Conservation (phyloP, 2,113 vertebrate genomes). For the Zosterops japonicus region DNA sequence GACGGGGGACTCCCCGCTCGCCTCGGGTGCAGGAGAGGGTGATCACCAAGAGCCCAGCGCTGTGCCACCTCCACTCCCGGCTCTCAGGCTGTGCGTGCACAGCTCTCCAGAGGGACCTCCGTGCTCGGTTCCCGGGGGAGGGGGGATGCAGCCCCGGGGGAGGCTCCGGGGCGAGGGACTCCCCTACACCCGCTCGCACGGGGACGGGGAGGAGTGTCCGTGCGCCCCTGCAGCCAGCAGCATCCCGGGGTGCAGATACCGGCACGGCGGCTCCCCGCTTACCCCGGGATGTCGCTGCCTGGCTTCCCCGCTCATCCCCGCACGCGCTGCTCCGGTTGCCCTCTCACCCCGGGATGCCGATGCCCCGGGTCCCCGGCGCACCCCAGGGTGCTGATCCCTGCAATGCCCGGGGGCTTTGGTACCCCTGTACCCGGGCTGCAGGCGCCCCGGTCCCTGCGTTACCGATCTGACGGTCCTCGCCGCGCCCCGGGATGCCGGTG, state of each 20-base stretch:
- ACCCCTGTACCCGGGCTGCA: neutral
- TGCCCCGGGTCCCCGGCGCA: neutral
- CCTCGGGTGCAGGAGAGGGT: neutral
- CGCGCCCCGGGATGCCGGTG: neutral
- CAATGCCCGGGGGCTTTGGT: neutral
- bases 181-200: neutral
- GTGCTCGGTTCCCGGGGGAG: neutral
- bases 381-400: neutral
- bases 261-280: neutral
- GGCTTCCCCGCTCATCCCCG: neutral
- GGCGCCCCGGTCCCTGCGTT: neutral
- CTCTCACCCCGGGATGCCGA: neutral
- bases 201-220: neutral
- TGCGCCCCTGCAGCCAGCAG: neutral
- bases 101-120: neutral
- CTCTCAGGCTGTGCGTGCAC: neutral
- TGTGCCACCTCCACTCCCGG: neutral
- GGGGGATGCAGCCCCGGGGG: neutral
- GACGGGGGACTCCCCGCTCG: neutral
- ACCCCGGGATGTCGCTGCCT: neutral
- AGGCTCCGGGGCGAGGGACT: neutral
- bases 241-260: neutral
- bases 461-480: neutral
- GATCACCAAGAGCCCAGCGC: neutral
- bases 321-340: neutral